Evolutionary conservation across 2,113 vertebrate species (phyloP), one percentile per base, ranked within the genome.

Genomic region (Caranx melampygus): DNA sequence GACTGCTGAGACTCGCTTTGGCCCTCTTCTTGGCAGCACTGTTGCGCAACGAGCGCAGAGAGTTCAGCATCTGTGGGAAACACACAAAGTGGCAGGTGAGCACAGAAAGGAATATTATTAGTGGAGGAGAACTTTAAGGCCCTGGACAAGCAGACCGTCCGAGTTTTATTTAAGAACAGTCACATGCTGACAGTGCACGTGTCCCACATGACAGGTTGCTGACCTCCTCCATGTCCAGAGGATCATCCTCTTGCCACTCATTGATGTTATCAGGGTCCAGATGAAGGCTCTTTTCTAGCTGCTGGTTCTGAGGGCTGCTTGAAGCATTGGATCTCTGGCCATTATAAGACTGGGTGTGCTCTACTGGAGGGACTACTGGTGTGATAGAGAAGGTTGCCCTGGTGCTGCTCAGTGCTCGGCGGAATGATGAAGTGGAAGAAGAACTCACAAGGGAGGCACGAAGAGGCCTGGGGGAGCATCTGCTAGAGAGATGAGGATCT

Each of bases 1-100:
- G 93, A 26, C 94, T 58, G 74, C 92, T 93, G 57, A 95, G 86
- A 77, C 92, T 96, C 3, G 95, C 93, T 88, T 96, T 96, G 0
- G 97, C 98, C 75, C 96, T 94, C 90, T 98, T 99, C 92, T 96
- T 99, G 44, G 97, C 97, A 0, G 97, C 97, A 0, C 97, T 99
- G 85, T 94, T 97, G 11, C 96, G 95, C 59, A 99, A 88, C 6
- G 95, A 96, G 0, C 96, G 88, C 13, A 99, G 95, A 0, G 96
- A 98, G 79, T 93, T 97, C 86, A 96, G 91, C 97, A 99, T 98
- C 98, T 99, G 84, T 42, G 13, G 76, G 9, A 5, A 72, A 51
- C 34, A 78, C 7, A 65, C 8, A 75, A 59, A 61, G 35, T 31
- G 20, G 16, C 14, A 64, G 1, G 26, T 16, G 35, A 75, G 34